These are phyloP conservation scores for Xanthorhoe spadicearia DNA, from an alignment of 2,888 invertebrate genomes.

Conservation along the genomic window DNA sequence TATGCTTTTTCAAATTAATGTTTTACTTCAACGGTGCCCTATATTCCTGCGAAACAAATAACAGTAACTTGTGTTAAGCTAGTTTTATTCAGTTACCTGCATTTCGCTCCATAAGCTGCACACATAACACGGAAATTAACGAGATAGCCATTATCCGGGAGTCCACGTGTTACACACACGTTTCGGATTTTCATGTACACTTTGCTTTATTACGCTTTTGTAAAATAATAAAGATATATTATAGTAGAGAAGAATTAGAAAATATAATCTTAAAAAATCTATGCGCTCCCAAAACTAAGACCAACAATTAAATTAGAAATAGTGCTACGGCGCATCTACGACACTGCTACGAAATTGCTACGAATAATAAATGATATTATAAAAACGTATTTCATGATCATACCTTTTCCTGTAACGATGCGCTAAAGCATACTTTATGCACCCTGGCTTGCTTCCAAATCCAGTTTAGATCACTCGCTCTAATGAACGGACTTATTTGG, in stretches of 20 bases:
- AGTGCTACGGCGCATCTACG: conserved; percentile 10
- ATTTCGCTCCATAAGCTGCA: conserved; percentile 19
- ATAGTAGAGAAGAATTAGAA: background rate
- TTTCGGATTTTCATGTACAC: conserved; percentile 3
- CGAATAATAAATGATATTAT: background rate
- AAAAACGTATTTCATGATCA: conserved; percentile 16
- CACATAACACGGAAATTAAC: conserved; percentile 18
- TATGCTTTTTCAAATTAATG: background rate
- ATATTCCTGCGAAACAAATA: background rate
- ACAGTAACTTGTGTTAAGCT: conserved; percentile 20
- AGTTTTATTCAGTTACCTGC: conserved; percentile 21
- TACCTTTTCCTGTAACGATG: conserved; percentile 40
- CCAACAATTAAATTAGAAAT: background rate
- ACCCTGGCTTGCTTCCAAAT: conserved; percentile 71
- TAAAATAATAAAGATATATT: background rate
- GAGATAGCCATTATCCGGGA: conserved; percentile 17
- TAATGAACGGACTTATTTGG: conserved; percentile 71
- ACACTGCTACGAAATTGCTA: conserved; percentile 4
- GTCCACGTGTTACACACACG: conserved; percentile 2
- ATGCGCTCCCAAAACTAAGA: background rate
- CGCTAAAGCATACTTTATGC: conserved; percentile 54
- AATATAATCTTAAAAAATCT: background rate
- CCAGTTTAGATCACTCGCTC: conserved; percentile 70
- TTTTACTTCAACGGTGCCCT: background rate
- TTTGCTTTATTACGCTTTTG: background rate